Conservation (phyloP, 2,888 invertebrate species). For the Diadromus collaris region DNA sequence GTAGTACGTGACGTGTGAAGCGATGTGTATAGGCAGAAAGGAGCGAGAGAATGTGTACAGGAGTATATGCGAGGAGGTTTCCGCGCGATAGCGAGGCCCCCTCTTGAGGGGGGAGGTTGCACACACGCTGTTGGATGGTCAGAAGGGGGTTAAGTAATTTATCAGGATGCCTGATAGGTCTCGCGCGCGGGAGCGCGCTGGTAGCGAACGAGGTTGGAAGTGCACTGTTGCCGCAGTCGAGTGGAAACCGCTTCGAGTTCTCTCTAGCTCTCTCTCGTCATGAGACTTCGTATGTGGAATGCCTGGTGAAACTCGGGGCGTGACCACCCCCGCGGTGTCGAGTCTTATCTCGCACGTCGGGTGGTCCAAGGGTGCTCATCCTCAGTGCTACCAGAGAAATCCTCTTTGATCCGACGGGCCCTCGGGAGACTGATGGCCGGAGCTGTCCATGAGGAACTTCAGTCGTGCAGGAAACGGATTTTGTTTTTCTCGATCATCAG, state of each 20-base stretch:
- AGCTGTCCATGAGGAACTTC: background rate
- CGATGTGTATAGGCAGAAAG: slow-evolving; percentile 49
- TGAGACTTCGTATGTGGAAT: slow-evolving; percentile 32
- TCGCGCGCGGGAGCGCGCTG: slow-evolving; percentile 68
- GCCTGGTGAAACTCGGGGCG: slow-evolving; percentile 52
- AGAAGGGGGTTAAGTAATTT: slow-evolving; percentile 77
- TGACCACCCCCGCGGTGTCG: slow-evolving; percentile 64
- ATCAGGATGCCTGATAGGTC: slow-evolving; percentile 76
- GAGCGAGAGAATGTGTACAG: slow-evolving; percentile 41
- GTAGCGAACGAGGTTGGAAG: slow-evolving; percentile 66
- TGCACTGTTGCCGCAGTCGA: slow-evolving; percentile 35
- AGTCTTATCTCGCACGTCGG: slow-evolving; percentile 71
- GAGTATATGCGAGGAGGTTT: slow-evolving; percentile 37
- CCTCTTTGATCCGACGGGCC: background rate
- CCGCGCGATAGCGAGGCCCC: slow-evolving; percentile 52
- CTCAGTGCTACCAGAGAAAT: background rate
- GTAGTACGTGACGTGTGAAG: slow-evolving; percentile 48
- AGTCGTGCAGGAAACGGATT: background rate
- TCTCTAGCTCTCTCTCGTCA: slow-evolving; percentile 17
- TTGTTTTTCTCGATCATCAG: background rate
- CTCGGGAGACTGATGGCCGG: background rate
- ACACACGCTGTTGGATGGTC: slow-evolving; percentile 66
- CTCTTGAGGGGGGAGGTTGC: slow-evolving; percentile 34
- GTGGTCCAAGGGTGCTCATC: slow-evolving; percentile 69
- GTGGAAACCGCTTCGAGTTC: slow-evolving; percentile 17